Evolutionary conservation across 2,797 vertebrate genomes (phyloP).

Genomic region (Acrocephalus scirpaceus): DNA sequence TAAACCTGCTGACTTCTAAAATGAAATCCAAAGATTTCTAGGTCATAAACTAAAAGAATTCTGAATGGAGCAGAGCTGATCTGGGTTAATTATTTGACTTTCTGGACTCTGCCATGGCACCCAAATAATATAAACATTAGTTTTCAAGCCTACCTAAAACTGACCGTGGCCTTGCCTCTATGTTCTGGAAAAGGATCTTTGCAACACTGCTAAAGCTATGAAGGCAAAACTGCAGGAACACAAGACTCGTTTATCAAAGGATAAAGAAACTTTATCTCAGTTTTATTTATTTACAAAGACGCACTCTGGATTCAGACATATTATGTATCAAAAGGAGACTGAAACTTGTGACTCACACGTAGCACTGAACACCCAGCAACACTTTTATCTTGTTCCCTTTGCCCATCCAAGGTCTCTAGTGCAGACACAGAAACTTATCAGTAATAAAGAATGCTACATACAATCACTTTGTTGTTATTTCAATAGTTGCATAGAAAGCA

Average conservation of each 20-base stretch:
- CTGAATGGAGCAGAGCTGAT: not conserved
- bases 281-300: slow-evolving; percentile 38
- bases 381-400: not conserved
- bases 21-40: not conserved
- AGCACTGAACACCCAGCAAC: not conserved
- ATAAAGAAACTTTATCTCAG: slow-evolving; percentile 10
- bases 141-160: not conserved
- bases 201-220: not conserved
- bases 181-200: not conserved
- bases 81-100: not conserved
- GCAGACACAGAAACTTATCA: not conserved
- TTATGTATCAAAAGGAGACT: slow-evolving; percentile 22
- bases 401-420: not conserved
- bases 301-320: not conserved
- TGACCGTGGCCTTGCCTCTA: not conserved
- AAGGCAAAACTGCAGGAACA: not conserved
- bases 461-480: not conserved
- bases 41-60: not conserved
- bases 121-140: not conserved
- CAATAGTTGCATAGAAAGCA: not conserved
- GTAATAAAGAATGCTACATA: not conserved
- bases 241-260: not conserved
- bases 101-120: not conserved
- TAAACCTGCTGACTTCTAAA: not conserved
- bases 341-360: not conserved